Evolutionary conservation across 2,888 invertebrate genomes (phyloP), one percentile per base, ranked within the genome.

Genomic region (Zygogramma bicolorata): DNA sequence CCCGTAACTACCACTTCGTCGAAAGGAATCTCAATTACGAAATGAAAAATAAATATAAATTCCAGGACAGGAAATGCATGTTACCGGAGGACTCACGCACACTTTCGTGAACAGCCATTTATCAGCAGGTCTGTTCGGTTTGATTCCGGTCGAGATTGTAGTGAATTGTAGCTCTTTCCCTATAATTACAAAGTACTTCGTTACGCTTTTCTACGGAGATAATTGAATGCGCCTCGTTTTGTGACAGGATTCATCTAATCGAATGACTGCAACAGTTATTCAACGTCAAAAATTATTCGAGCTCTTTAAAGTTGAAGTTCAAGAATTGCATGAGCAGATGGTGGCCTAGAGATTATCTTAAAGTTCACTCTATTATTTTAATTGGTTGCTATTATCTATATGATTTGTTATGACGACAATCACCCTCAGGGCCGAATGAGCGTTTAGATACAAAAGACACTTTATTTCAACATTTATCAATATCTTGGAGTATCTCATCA

Each of bases 41-140:
- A 62, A 59, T 42, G 62, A 65, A 69, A 57, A 34, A 13, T 31
- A 53, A 10, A 31, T 25, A 59, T 65, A 46, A 20, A 70, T 68
- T 49, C 49, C 25, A 22, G 34, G 15, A 15, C 60, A 58, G 59
- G 65, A 70, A 65, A 70, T 70, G 70, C 70, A 70, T 70, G 70
- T 58, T 10, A 27, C 4, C 22, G 25, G 65, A 65, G 65, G 46
- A 65, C 59, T 59, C 70, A 70, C 70, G 70, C 70, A 70, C 69
- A 58, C 69, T 62, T 65, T 59, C 69, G 69, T 69, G 69, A 65
- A 65, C n/a, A 13, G 42, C 38, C 27, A 40, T 62, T 63, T 63
- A 69, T 63, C 63, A 63, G 46, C 63, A 46, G 27, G 29, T 46
- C 63, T 63, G 46, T 63, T 63, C 25, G 31, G 25, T 63, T 46